A percentile compares a stretch with the other conserved stretches of the same genome.
phyloP scores from a whole-genome alignment of 2,888 invertebrate genomes.

The Mechanitis messenoides region DNA sequence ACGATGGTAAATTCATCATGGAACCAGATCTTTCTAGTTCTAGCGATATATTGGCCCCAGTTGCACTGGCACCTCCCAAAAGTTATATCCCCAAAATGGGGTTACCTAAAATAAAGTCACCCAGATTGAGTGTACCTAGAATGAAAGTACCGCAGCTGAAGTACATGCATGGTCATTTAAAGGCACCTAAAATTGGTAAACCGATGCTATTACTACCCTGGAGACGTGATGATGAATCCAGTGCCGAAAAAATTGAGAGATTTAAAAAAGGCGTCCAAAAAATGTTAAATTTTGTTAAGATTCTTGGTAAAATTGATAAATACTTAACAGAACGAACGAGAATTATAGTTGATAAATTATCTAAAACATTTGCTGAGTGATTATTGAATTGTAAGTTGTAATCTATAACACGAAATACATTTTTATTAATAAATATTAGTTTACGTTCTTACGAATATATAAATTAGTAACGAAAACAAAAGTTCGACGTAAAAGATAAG shows the following conservation, averaged over 20 bases:
- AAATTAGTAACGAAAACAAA: no score
- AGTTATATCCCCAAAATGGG: slow-evolving; percentile 47
- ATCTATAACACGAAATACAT: no score
- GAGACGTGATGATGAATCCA: slow-evolving; percentile 50
- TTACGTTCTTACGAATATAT: no score
- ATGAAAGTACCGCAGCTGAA: slow-evolving; percentile 44
- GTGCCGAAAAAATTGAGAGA: slow-evolving; percentile 61
- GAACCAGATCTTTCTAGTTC: slow-evolving; percentile 41
- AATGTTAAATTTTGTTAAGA: slow-evolving; percentile 63
- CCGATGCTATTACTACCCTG: slow-evolving; percentile 41
- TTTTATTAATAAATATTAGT: no score
- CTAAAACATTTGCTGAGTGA: slow-evolving; percentile 55
- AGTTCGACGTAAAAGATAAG: no score
- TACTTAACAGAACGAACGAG: slow-evolving; percentile 64
- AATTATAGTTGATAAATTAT: slow-evolving; percentile 60
- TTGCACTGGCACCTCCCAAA: slow-evolving; percentile 51
- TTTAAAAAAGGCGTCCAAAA: slow-evolving; percentile 67
- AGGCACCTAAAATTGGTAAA: slow-evolving; percentile 49
- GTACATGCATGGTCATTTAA: slow-evolving; percentile 23
- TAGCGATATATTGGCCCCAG: slow-evolving; percentile 48
- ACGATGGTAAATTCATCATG: slow-evolving; percentile 55
- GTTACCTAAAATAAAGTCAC: slow-evolving; percentile 43
- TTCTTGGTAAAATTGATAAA: slow-evolving; percentile 61
- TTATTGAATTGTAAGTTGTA: neutral
- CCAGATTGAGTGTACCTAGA: slow-evolving; percentile 49